phyloP scores from a whole-genome alignment of 2,888 invertebrate genomes.

The Eudasyphora cyanicolor region DNA sequence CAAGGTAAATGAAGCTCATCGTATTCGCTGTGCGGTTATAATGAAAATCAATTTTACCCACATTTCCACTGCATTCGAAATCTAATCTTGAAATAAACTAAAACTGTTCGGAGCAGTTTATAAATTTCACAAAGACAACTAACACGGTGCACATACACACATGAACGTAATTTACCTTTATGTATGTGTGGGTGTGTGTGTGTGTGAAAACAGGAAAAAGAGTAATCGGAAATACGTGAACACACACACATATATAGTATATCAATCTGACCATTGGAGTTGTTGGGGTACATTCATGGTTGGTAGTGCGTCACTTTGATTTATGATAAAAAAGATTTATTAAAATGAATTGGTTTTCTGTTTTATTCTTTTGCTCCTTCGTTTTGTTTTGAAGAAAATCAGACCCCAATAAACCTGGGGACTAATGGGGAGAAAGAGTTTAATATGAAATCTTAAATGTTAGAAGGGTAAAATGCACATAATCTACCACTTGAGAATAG shows the following conservation, averaged over 20 bases:
- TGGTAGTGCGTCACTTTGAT: conserved; percentile 3
- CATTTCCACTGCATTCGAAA: conserved; percentile 6
- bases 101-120: not conserved
- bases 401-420: no score
- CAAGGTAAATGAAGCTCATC: conserved; percentile 35
- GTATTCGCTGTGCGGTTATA: not conserved
- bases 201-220: not conserved
- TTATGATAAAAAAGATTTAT: conserved; percentile 15
- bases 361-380: not conserved
- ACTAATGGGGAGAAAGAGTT: not conserved
- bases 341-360: not conserved
- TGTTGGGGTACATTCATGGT: not conserved
- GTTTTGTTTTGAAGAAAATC: no score
- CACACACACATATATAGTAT: not conserved
- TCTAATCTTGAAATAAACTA: not conserved
- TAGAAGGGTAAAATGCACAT: no score
- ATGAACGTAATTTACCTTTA: not conserved
- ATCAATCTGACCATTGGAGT: no score
- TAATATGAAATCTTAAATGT: not conserved
- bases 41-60: conserved; percentile 28
- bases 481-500: no score
- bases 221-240: conserved; percentile 2
- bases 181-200: not conserved
- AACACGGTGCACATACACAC: not conserved
- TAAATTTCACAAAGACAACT: not conserved